Conservation (phyloP, 2,797 vertebrate species). For the Paedocypris micromegethes region DNA sequence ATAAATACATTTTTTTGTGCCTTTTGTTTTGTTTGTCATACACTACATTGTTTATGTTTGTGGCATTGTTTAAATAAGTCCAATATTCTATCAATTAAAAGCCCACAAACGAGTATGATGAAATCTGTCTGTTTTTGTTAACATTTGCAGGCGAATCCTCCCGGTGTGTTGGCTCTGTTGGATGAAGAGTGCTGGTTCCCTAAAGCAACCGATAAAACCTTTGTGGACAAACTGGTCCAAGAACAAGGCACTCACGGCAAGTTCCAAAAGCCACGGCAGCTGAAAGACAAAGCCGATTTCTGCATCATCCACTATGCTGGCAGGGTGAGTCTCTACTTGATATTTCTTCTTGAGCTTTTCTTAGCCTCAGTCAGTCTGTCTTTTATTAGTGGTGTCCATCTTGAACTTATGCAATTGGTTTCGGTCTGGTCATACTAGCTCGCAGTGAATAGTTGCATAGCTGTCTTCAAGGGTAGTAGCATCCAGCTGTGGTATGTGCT, state of each 20-base stretch:
- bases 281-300: conserved; percentile 98
- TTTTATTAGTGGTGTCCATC: not conserved
- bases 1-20: too few species aligned
- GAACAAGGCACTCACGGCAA: conserved; percentile 93
- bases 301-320: conserved; percentile 97
- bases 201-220: conserved; percentile 96
- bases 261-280: conserved; percentile 95
- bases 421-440: conserved; percentile 20
- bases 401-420: conserved; percentile 11
- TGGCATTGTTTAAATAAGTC: too few species aligned
- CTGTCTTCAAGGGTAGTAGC: conserved; percentile 21
- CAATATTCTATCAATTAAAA: too few species aligned
- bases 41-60: too few species aligned
- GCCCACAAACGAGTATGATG: not conserved
- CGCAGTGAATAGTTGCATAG: conserved; percentile 7
- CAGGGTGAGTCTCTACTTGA: conserved; percentile 67
- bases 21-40: too few species aligned
- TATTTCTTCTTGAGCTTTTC: not conserved
- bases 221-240: conserved; percentile 93
- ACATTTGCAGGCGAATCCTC: conserved; percentile 81
- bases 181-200: conserved; percentile 99
- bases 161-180: conserved; percentile 88
- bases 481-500: conserved; percentile 31
- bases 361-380: not conserved
- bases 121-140: conserved; percentile 2